Evolutionary conservation across 23 tunicate species (phyloP), one percentile per base, ranked within the genome.

Genomic region (Oikopleura albicans): DNA sequence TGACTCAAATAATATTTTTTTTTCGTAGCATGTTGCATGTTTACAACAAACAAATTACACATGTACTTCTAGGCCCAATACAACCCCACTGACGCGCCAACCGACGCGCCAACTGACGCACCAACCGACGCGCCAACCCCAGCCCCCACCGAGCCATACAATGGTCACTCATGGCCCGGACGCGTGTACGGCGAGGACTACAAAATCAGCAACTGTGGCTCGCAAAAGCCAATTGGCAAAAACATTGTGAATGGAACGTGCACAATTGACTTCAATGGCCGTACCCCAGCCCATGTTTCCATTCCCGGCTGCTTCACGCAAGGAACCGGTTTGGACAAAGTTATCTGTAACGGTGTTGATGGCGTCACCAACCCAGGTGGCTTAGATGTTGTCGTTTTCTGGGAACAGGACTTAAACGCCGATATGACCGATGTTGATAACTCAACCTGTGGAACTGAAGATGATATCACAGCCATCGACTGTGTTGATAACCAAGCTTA

Each of bases 361-460:
- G 79, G 79, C 33, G 79, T 71, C 79, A 71, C 79, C 35, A 29
- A 71, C 79, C 79, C 79, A 71, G 79, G 31, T 12, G 2, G 4
- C 37, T 31, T 71, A 29, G 79, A 71, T 29, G 79, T 71, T 34
- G 2, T 29, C 33, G 79, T 71, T 37, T 71, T 71, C 37, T 71
- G 79, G 79, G 34, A 71, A 2, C 79, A 71, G 37, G 79, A 71
- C 33, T 16, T 71, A 2, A 37, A 71, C 79, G 4, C 35, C 4
- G 37, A 16, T 27, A 49, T 22, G 16, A 37, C 37, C 36, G 35
- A 71, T 4, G 4, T 71, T 16, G 79, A 71, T 37, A 71, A 71
- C 37, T 71, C 79, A 2, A 71, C 79, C 33, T 71, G 79, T 37
- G 79, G 34, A 16, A 29, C 28, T 16, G 79, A 27, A 2, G 79